These are phyloP conservation scores for Heliothis virescens DNA, from an alignment of 1,140 invertebrate species.

Conservation along the genomic window DNA sequence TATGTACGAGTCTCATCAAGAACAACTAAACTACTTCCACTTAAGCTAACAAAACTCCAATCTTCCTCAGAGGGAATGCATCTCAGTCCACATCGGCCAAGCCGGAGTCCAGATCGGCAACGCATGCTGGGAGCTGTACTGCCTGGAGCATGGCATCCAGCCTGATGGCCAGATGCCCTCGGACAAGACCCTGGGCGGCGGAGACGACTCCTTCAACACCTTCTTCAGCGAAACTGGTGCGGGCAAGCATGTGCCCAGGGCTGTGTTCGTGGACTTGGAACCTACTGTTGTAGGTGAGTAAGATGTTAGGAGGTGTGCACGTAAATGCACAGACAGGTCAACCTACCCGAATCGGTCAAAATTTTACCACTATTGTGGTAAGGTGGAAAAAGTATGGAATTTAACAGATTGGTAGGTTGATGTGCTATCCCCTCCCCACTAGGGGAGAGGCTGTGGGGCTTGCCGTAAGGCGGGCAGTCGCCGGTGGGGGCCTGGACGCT, in stretches of 20 bases:
- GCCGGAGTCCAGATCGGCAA: conserved; percentile 96
- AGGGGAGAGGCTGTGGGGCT: no score
- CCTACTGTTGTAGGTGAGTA: conserved; percentile 90
- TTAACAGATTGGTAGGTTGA: no score
- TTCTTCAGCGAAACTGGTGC: conserved; percentile 94
- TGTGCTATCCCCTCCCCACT: no score
- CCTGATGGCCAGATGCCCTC: conserved; percentile 95
- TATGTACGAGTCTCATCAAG: no score
- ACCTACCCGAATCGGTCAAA: no score
- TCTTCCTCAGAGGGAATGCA: conserved; percentile 91
- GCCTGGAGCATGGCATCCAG: conserved; percentile 96
- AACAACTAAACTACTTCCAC: background rate
- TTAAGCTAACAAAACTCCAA: background rate
- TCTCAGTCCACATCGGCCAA: conserved; percentile 95
- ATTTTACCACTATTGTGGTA: no score
- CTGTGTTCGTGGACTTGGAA: conserved; percentile 90
- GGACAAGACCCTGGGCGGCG: conserved; percentile 89
- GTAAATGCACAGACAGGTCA: no score
- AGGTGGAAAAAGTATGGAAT: no score
- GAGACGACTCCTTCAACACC: conserved; percentile 93
- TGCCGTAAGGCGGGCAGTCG: no score
- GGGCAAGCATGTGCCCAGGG: conserved; percentile 91
- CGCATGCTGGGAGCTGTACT: conserved; percentile 95
- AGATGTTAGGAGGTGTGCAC: no score
- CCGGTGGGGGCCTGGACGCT: no score